Base-by-base conservation (phyloP, 2,113 vertebrate genomes). In the Elachura formosa region DNA sequence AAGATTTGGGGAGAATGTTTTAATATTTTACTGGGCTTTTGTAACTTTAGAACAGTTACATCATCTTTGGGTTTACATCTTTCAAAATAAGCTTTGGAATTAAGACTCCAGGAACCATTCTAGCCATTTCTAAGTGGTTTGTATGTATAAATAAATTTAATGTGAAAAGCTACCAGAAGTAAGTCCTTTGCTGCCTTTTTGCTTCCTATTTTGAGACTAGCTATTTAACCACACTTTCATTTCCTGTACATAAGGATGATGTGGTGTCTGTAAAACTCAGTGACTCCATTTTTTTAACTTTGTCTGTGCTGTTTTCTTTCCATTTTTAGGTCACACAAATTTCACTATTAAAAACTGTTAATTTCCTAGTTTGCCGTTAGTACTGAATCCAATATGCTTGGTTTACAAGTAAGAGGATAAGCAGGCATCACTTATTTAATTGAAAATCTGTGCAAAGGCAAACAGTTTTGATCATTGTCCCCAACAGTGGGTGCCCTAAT, bases 331-430 rank as follows among this genome's bases (percentile, higher is more conserved):
- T 94, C 24, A 55, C 48, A n/a, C n/a, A 81, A 72, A 78, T 59
- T 45, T 19, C 61, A 36, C 34, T 51, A 7, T 40, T 89, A 67
- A 88, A 81, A 84, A 64, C 45, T 87, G 54, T 58, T 85, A 28
- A 51, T 82, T 91, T 93, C 69, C n/a, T 85, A 22, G 40, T 87
- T 93, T 76, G 28, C 64, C n/a, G 40, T 89, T 56, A 74, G 40
- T 31, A 48, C 31, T 52, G 61, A 89, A 89, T 79, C 74, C 91
- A 48, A 89, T 64, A 36, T 3, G 25, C 36, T 72, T 82, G 36
- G 6, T 79, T 91, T 89, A 79, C n/a, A 56, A 79, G 69, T 79
- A 76, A 85, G 78, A 95, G 75, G 46, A 88, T 95, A 93, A 93
- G 48, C 56, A 89, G n/a, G 31, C 81, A 72, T 89, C 48, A 41